These are phyloP conservation scores for Microvelia longipes DNA, from an alignment of 1,140 invertebrate genomes.

Conservation along the genomic window DNA sequence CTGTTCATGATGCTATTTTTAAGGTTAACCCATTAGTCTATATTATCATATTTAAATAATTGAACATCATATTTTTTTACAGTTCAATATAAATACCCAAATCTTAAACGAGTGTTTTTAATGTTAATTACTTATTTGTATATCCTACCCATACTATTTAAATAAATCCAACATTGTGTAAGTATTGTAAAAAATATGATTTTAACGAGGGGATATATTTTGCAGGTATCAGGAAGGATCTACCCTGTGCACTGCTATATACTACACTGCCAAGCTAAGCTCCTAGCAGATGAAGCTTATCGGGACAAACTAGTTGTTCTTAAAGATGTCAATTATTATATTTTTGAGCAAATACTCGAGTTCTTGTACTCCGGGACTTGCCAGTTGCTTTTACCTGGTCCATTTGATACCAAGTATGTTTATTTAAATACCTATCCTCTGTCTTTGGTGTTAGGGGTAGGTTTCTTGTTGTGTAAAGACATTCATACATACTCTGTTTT, in stretches of 20 bases:
- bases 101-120: too few relatives aligned
- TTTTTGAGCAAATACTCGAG: slow-evolving; percentile 45
- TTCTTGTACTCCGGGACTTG: slow-evolving; percentile 52
- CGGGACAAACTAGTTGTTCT: slow-evolving; percentile 25
- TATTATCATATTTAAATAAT: not conserved
- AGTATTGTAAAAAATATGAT: too few relatives aligned
- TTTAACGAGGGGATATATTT: too few relatives aligned
- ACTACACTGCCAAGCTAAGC: slow-evolving; percentile 29
- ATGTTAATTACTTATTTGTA: too few relatives aligned
- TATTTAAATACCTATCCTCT: too few relatives aligned
- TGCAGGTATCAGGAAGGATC: slow-evolving; percentile 34
- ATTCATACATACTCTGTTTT: too few relatives aligned
- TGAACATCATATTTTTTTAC: not conserved
- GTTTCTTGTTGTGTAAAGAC: too few relatives aligned
- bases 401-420: slow-evolving; percentile 23
- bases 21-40: slow-evolving; percentile 29
- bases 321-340: slow-evolving; percentile 37
- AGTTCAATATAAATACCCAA: too few relatives aligned
- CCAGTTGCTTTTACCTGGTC: slow-evolving; percentile 38
- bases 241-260: slow-evolving; percentile 54
- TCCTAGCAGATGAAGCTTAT: slow-evolving; percentile 1
- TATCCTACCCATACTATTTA: too few relatives aligned
- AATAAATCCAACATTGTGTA: too few relatives aligned
- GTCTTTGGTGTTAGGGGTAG: too few relatives aligned
- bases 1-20: slow-evolving; percentile 50